Conservation (phyloP, 2,888 invertebrate genomes). For the Bembecia ichneumoniformis region DNA sequence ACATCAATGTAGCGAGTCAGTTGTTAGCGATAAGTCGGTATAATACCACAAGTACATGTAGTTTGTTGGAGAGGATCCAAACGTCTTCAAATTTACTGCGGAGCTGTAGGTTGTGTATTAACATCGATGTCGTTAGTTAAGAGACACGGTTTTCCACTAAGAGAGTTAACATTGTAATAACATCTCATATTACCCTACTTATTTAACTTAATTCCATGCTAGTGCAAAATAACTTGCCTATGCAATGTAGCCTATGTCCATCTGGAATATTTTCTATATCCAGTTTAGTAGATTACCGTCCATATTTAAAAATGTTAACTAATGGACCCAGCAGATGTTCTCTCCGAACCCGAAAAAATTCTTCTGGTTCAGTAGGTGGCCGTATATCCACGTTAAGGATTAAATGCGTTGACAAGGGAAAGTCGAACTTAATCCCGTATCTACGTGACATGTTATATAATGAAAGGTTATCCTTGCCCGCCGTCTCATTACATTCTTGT, state of each 20-base stretch:
- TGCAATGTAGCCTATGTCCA: no score
- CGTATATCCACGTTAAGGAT: not conserved
- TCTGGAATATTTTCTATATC: no score
- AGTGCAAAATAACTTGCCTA: no score
- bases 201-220: no score
- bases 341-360: no score
- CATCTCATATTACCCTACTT: not conserved
- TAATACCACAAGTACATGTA: not conserved
- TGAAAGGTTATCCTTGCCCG: not conserved
- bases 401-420: conserved; percentile 2
- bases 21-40: no score
- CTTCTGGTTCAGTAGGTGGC: no score
- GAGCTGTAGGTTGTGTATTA: not conserved
- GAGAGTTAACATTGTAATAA: not conserved
- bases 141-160: not conserved
- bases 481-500: not conserved
- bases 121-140: not conserved
- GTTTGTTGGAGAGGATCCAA: not conserved
- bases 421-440: not conserved
- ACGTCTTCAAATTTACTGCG: not conserved
- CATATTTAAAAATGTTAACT: no score
- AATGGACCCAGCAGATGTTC: no score
- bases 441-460: conserved; percentile 1
- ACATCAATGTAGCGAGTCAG: no score
- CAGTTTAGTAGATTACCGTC: no score